Evolutionary conservation across 2,888 invertebrate genomes (phyloP).

Genomic region (Standfussiana lucernea): DNA sequence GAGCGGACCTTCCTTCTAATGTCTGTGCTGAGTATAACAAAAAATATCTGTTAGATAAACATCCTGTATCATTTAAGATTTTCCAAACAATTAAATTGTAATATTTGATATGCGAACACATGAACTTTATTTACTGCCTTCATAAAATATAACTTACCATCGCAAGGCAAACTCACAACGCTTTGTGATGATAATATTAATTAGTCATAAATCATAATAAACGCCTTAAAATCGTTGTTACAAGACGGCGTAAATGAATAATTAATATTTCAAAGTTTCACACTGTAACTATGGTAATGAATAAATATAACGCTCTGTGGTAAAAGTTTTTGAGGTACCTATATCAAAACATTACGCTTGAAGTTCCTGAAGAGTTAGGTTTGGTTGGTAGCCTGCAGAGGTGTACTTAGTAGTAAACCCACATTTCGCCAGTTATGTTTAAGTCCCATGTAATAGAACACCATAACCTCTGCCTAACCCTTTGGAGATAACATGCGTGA

Average conservation of each 20-base stretch:
- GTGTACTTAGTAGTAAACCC: not conserved
- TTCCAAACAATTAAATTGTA: no score
- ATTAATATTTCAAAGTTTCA: constrained; percentile 71
- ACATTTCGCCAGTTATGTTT: no score
- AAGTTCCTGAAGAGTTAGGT: not conserved
- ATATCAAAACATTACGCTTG: not conserved
- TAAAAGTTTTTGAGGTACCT: no score
- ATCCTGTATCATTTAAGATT: no score
- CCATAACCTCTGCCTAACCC: no score
- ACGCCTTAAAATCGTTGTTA: constrained; percentile 73
- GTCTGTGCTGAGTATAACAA: not conserved
- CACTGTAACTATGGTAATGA: constrained; percentile 33
- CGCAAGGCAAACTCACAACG: constrained; percentile 15
- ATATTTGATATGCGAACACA: not conserved
- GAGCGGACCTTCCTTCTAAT: not conserved
- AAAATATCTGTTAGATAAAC: not conserved
- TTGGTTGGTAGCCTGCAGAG: no score
- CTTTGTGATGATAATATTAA: constrained; percentile 49
- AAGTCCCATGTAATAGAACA: no score
- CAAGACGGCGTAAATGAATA: constrained; percentile 74
- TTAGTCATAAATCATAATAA: constrained; percentile 64
- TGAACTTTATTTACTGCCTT: not conserved
- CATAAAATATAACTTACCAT: constrained; percentile 10
- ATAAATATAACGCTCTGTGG: constrained; percentile 25
- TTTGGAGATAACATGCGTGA: no score